Evolutionary conservation across 1,140 invertebrate genomes (phyloP), one percentile per base, ranked within the genome.

Genomic region (Temnothorax longispinosus): DNA sequence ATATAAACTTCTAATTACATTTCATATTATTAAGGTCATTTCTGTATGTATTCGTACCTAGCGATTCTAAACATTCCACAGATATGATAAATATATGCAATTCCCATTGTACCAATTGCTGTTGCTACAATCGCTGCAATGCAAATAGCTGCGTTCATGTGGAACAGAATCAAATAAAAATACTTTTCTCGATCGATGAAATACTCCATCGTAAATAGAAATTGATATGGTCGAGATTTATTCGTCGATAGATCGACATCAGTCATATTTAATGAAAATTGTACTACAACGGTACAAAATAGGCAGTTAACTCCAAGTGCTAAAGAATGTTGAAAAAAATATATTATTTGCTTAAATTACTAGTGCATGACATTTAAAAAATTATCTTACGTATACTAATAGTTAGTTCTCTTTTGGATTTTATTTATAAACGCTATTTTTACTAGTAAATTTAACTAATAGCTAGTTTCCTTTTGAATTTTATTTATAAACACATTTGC

Each of bases 1-100:
- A 13, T 67, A 54, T 54, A 54, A 54, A 54, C 52, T 18, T n/a
- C 0, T 50, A 54, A 15, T 50, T 13, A 13, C 52, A 5, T 54
- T 54, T 54, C 38, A 54, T 54, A 6, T n/a, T 54, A 54, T 18
- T 54, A n/a, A 47, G 3, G 11, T 47, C 6, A 18, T 54, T 54
- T 54, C 10, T 27, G 1, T 27, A 27, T 54, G 52, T 54, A 7
- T 18, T 62, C 47, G 1, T 78, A 67, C 76, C 44, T 78, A 18
- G 41, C 77, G 1, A 80, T 80, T 6, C n/a, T 67, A 27, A 69
- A 80, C 77, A 69, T 21, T 52, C 62, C 62, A 54, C 47, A 54
- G 5, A 8, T 52, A 10, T 67, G 4, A 5, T 52, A 1, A 38
- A 27, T 2, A 52, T 52, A 67, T 52, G n/a, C 2, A n/a, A 78